These are phyloP conservation scores for Perithous albicinctus DNA, from an alignment of 2,888 invertebrate genomes.

Conservation along the genomic window DNA sequence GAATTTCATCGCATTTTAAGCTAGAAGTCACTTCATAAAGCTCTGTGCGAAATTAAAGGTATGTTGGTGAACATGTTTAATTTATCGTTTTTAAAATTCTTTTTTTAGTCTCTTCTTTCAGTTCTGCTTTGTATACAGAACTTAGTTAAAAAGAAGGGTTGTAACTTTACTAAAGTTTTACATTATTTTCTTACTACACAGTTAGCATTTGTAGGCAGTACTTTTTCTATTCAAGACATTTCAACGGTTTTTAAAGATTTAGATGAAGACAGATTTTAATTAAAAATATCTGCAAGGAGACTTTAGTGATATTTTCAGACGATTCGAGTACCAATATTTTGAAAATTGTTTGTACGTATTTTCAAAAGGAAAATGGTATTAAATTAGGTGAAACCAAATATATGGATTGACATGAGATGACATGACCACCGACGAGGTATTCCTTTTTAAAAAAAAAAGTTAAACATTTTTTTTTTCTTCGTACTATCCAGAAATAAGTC, in stretches of 20 bases:
- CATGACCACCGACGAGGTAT: too few species aligned
- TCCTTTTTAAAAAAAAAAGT: too few species aligned
- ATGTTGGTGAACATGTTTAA: background rate
- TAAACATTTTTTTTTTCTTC: background rate
- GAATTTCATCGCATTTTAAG: conserved; percentile 6
- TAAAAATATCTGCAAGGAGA: too few species aligned
- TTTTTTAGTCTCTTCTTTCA: background rate
- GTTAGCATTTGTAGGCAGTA: background rate
- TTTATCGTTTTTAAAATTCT: background rate
- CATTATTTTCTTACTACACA: background rate
- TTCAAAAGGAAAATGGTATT: too few species aligned
- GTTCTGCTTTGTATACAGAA: background rate
- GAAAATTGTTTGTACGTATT: too few species aligned
- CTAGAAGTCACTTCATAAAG: background rate
- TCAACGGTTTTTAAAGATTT: too few species aligned
- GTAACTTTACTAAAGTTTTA: background rate
- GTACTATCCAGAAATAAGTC: background rate
- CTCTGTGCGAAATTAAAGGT: background rate
- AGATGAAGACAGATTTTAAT: too few species aligned
- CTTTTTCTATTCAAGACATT: background rate
- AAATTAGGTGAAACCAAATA: too few species aligned
- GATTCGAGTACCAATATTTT: too few species aligned
- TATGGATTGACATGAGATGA: too few species aligned
- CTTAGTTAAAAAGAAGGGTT: background rate
- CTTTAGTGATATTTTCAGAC: too few species aligned